These are phyloP conservation scores for Cerastis rubricosa DNA, from an alignment of 2,888 invertebrate genomes.

Conservation along the genomic window DNA sequence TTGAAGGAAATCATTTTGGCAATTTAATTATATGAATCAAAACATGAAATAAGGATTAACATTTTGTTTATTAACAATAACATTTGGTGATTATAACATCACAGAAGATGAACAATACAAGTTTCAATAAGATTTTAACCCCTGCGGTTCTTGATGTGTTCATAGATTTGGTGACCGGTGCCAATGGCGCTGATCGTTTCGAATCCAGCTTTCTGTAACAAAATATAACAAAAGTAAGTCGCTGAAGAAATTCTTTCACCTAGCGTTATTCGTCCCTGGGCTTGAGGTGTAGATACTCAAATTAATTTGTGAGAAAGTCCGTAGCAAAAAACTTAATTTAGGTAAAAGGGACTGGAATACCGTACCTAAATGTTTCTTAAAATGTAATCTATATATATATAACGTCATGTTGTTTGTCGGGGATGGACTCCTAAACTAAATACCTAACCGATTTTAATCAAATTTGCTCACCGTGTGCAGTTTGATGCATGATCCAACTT, in stretches of 20 bases:
- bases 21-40: slow-evolving; percentile 5
- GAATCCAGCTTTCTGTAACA: slow-evolving; percentile 68
- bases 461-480: too few species aligned
- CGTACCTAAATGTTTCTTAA: too few species aligned
- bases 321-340: neutral
- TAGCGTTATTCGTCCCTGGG: neutral
- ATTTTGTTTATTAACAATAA: slow-evolving; percentile 10
- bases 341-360: neutral
- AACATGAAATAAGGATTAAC: neutral
- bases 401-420: too few species aligned
- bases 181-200: slow-evolving; percentile 66
- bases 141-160: slow-evolving; percentile 62
- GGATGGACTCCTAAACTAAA: too few species aligned
- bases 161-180: slow-evolving; percentile 67
- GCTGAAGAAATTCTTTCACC: neutral
- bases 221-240: slow-evolving; percentile 19
- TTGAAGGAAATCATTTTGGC: neutral
- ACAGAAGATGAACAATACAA: slow-evolving; percentile 4
- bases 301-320: neutral
- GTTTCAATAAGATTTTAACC: slow-evolving; percentile 35
- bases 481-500: too few species aligned
- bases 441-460: too few species aligned
- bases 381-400: too few species aligned
- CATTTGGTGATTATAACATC: neutral
- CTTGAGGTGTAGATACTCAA: too few species aligned